Evolutionary conservation across 2,888 invertebrate species (phyloP), one percentile per base, ranked within the genome.

Genomic region (Xylota sylvarum): DNA sequence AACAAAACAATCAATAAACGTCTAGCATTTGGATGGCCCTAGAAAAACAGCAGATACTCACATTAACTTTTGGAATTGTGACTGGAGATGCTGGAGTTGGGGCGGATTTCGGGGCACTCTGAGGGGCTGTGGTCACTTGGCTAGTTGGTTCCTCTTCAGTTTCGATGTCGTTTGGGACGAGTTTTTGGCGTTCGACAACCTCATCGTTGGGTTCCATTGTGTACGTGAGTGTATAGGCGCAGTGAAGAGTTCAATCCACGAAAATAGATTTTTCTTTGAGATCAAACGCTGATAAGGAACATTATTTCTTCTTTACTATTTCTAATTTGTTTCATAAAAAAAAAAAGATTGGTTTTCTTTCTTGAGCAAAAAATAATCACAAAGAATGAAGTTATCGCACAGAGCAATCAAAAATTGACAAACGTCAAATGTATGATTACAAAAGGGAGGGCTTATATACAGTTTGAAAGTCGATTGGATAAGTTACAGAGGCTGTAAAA

Each of bases 341-440:
- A 72, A 62, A 62, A 85, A 27, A 55, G 37, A 81, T 40, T 19
- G 60, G 35, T 80, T 65, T 65, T 56, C 56, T 70, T 70, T 43
- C 46, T 85, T 85, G 85, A 85, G 85, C 85, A 85, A 80, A 81
- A 80, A 60, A 35, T 76, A 85, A 85, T 85, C 85, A 85, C 85
- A 85, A 85, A 81, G 67, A 70, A 65, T 32, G 40, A 50, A 80
- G 55, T 72, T 78, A 84, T 78, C 83, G 48, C 50, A 40, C 23
- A 55, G 12, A 50, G 27, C 27, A 77, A 64, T 48, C 48, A 62
- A 5, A 69, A 78, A 43, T 37, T 89, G 80, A 92, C 90, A 94
- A 94, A 93, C 93, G n/a, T 94, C 94, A 88, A 94, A 95, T 4
- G 94, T 94, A 2, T 95, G 91, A 89, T 94, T 94, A 88, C 90